phyloP scores from a whole-genome alignment of 2,797 vertebrate species.

The Protonibea diacanthus region DNA sequence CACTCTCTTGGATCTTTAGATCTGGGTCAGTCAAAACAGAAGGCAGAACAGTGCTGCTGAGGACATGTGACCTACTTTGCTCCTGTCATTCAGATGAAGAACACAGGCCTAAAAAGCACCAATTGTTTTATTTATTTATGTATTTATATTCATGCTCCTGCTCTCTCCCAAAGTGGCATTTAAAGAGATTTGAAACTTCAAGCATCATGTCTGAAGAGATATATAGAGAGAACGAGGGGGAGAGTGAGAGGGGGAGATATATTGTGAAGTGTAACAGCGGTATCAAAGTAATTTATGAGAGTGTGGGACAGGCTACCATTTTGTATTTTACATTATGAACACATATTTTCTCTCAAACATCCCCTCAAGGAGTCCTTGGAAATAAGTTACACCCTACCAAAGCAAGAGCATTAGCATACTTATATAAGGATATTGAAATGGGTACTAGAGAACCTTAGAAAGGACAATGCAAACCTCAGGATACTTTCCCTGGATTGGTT shows the following conservation, averaged over 20 bases:
- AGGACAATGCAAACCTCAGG: constrained; percentile 35
- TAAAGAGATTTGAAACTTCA: neutral
- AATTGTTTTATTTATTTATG: constrained; percentile 8
- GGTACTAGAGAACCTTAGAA: constrained; percentile 17
- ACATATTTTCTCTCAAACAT: constrained; percentile 46
- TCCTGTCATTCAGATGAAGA: constrained; percentile 11
- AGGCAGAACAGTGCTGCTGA: constrained; percentile 17
- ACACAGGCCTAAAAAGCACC: constrained; percentile 8
- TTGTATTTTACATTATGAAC: constrained; percentile 58
- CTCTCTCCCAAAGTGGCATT: constrained; percentile 4
- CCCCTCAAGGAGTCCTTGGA: constrained; percentile 63
- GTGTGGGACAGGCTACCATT: constrained; percentile 33
- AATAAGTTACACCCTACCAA: constrained; percentile 46
- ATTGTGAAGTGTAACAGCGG: constrained; percentile 8
- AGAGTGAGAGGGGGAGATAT: neutral
- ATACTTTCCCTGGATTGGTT: constrained; percentile 21
- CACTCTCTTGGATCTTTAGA: constrained; percentile 10
- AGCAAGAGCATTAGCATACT: constrained; percentile 63
- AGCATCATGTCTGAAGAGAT: constrained; percentile 9
- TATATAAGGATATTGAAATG: constrained; percentile 51
- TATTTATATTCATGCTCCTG: neutral
- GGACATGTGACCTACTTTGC: constrained; percentile 38
- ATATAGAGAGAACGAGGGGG: neutral
- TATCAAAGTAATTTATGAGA: constrained; percentile 49
- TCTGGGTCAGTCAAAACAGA: constrained; percentile 23